Conservation (phyloP, 2,888 invertebrate genomes). For the Lasioglossum pauxillum region DNA sequence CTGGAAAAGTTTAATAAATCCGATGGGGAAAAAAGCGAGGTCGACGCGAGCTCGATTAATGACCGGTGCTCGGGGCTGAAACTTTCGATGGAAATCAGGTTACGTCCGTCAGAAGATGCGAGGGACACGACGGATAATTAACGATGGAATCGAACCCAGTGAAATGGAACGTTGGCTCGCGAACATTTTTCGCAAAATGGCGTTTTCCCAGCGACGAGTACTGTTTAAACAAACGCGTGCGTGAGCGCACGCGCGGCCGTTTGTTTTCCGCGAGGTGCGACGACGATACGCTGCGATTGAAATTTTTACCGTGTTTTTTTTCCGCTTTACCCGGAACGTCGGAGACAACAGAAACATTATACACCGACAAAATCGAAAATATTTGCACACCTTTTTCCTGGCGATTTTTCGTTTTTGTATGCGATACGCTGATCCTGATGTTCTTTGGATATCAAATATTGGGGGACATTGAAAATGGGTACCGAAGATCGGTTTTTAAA, state of each 20-base stretch:
- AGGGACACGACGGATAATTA: constrained; percentile 30
- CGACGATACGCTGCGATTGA: constrained; percentile 19
- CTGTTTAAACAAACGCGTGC: constrained; percentile 36
- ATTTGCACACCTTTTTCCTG: background rate
- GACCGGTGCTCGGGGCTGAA: background rate
- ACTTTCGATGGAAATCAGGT: constrained; percentile 48
- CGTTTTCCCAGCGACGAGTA: background rate
- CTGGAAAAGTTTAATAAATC: background rate
- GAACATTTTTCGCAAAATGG: constrained; percentile 18
- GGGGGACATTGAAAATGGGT: background rate
- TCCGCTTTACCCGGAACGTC: background rate
- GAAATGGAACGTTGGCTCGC: constrained; percentile 3
- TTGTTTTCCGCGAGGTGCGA: background rate
- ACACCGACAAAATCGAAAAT: background rate
- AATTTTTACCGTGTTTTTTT: constrained; percentile 8
- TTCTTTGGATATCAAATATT: background rate
- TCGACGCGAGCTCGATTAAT: background rate
- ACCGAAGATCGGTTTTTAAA: background rate
- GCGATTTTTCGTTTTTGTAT: background rate
- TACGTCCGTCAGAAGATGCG: constrained; percentile 33
- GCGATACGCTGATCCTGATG: background rate
- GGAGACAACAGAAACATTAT: background rate
- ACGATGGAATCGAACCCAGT: background rate
- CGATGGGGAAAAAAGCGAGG: background rate
- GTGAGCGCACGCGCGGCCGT: background rate